Conservation (phyloP, 1,140 invertebrate species). For the Lanistes nyassanus region DNA sequence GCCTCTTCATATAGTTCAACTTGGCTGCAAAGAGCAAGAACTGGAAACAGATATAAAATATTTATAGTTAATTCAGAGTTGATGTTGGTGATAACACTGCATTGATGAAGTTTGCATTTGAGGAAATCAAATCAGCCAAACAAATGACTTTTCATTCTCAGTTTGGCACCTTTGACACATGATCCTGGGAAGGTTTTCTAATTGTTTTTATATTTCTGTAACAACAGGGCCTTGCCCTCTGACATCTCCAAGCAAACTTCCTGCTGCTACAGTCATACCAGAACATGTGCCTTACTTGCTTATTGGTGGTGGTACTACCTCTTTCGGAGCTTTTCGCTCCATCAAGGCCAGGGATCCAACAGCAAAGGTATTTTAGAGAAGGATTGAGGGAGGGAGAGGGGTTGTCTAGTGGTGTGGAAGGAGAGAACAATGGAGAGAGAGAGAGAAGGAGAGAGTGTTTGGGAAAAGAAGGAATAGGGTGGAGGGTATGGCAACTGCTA, state of each 20-base stretch:
- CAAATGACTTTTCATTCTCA: too few species aligned
- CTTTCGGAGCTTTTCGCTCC: slow-evolving; percentile 23
- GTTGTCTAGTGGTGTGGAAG: neutral
- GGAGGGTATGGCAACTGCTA: neutral
- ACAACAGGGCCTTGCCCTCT: neutral
- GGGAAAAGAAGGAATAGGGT: neutral
- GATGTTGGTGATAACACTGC: too few species aligned
- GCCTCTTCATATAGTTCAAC: too few species aligned
- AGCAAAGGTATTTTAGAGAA: slow-evolving; percentile 10
- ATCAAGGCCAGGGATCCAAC: slow-evolving; percentile 13
- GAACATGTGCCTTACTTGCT: slow-evolving; percentile 10
- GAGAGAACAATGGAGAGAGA: slow-evolving; percentile 1
- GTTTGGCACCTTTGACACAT: too few species aligned
- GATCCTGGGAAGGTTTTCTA: too few species aligned
- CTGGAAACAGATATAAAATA: too few species aligned
- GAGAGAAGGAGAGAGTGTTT: neutral
- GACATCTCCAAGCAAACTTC: neutral
- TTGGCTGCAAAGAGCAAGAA: too few species aligned
- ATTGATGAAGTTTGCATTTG: too few species aligned
- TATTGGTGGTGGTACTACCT: slow-evolving; percentile 17
- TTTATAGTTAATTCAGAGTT: too few species aligned
- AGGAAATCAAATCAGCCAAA: too few species aligned
- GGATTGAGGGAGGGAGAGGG: neutral
- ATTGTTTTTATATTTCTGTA: too few species aligned
- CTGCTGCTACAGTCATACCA: neutral